Percentiles rank a stretch among this genome's conserved stretches.
phyloP scores from a whole-genome alignment of 2,113 vertebrate genomes.

The Bucco capensis region DNA sequence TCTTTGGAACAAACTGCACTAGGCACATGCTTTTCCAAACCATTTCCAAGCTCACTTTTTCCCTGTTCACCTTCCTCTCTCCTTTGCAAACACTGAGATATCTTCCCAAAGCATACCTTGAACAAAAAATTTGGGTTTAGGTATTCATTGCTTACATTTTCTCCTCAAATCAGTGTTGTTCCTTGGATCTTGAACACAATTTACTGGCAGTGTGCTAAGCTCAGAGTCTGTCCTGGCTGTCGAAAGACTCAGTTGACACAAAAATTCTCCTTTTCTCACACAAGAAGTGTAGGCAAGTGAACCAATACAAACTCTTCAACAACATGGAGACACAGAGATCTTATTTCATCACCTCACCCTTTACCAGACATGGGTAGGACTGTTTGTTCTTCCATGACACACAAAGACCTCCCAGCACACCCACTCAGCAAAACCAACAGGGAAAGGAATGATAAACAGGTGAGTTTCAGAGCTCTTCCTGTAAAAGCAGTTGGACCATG shows the following conservation, averaged over 20 bases:
- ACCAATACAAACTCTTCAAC: background rate
- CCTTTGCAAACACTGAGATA: background rate
- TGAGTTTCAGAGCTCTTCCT: background rate
- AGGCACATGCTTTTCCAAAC: background rate
- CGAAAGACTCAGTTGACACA: background rate
- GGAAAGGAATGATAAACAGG: rapidly evolving
- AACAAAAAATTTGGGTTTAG: background rate
- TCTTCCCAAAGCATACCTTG: background rate
- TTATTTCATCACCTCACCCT: rapidly evolving
- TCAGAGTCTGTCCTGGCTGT: background rate
- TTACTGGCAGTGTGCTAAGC: background rate
- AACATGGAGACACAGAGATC: background rate
- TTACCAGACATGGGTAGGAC: background rate
- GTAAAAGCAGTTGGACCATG: background rate
- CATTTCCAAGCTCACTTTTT: background rate
- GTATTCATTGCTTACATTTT: background rate
- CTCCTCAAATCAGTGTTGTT: background rate
- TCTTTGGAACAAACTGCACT: background rate
- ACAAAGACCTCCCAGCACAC: background rate
- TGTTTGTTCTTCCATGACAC: background rate
- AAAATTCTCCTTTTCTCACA: background rate
- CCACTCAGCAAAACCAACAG: background rate
- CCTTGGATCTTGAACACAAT: background rate
- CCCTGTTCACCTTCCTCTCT: background rate
- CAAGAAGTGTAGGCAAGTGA: background rate